Base-by-base conservation (phyloP, 30 jellyfish, hydroid and myxozoan genomes). In the Pelagia noctiluca region DNA sequence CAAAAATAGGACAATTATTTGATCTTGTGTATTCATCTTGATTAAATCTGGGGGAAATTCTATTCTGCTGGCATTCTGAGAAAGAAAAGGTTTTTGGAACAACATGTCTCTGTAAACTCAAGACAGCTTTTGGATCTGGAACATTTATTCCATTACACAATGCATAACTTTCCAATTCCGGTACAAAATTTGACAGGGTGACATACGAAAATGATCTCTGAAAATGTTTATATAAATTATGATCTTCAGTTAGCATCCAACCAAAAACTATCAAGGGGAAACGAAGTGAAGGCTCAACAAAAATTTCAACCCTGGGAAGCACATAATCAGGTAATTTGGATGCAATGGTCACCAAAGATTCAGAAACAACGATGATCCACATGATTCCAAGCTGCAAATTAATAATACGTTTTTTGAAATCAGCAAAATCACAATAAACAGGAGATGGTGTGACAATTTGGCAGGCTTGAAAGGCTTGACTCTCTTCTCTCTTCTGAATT, bases 401-500 rank as follows among this genome's bases (percentile, higher is more conserved):
- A 30, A 26, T 19, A 70, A 70, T 36, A 21, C 31, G 67, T 24
- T 70, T 25, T 29, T 70, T 24, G 33, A 70, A 70, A 8, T 70
- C 83, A 21, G 35, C 8, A 35, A 70, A 70, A 24, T 11, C 26
- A 7, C 12, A 12, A 21, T 19, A 28, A 30, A 70, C 25, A 8
- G 67, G 7, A n/a, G n/a, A n/a, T n/a, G n/a, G n/a, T 13, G 16
- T 66, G 16, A 7, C 22, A 13, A 34, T 30, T 66, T 13, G 12
- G 21, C 24, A 66, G 16, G 80, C 8, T 5, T 33, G 23, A 11
- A 70, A 49, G 57, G 29, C 22, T 60, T 60, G 72, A 76, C 12
- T 49, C 28, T 75, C 75, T 53, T 48, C 86, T 75, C 76, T 75
- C 36, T 75, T 75, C 78, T 75, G 16, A 54, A 75, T 75, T 24